Evolutionary conservation across 1,140 invertebrate genomes (phyloP).

Genomic region (Harlomillsia oculata): DNA sequence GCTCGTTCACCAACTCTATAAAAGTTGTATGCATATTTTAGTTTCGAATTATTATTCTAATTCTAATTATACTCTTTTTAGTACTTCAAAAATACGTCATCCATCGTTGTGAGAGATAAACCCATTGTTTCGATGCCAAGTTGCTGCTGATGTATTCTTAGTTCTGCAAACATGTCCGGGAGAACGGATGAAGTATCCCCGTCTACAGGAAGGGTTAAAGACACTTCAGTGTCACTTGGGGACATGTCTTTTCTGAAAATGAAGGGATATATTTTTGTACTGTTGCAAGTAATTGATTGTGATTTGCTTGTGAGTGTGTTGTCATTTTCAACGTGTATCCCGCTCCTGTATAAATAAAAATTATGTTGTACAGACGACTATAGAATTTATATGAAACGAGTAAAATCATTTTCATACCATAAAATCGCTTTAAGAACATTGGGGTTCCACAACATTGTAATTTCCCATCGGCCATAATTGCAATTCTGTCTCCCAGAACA

Average conservation of each 20-base stretch:
- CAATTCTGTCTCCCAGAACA: conserved; percentile 50
- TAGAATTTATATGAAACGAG: background rate
- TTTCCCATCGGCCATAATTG: conserved; percentile 49
- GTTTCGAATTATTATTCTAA: background rate
- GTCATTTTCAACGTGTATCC: conserved; percentile 15
- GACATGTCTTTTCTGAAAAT: conserved; percentile 43
- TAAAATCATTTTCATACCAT: conserved; percentile 40
- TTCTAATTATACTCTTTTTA: background rate
- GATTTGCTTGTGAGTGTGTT: background rate
- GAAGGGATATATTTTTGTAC: conserved; percentile 30
- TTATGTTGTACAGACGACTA: background rate
- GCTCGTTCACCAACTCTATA: too few species aligned
- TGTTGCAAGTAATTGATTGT: background rate
- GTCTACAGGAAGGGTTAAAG: conserved; percentile 42
- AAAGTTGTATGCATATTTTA: background rate
- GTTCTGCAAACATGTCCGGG: conserved; percentile 50
- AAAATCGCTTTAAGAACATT: conserved; percentile 48
- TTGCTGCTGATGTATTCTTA: conserved; percentile 51
- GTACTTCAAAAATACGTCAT: conserved; percentile 59
- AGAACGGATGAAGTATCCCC: conserved; percentile 42
- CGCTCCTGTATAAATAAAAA: background rate
- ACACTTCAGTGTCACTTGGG: conserved; percentile 49
- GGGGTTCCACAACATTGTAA: conserved; percentile 48
- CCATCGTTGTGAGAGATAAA: conserved; percentile 67
- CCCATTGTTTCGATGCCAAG: conserved; percentile 64